Evolutionary conservation across 1,140 invertebrate species (phyloP).

Genomic region (Heliconius melpomene): DNA sequence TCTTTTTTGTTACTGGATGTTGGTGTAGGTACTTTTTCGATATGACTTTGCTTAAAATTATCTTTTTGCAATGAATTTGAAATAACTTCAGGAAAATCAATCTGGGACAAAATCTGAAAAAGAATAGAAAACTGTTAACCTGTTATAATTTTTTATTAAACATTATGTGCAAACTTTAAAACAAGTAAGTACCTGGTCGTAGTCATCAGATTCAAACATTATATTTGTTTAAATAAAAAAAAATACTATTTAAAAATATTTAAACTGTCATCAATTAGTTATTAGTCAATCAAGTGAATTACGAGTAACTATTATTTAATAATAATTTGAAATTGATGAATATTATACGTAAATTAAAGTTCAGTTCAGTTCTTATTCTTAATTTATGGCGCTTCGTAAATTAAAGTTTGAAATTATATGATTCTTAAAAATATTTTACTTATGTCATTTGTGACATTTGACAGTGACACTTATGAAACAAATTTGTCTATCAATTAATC

Average conservation of each 20-base stretch:
- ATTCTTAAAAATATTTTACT: too few species aligned
- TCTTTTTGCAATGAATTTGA: neutral
- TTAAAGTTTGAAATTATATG: too few species aligned
- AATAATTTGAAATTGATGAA: too few species aligned
- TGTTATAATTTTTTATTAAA: neutral
- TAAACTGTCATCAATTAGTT: too few species aligned
- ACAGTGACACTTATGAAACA: too few species aligned
- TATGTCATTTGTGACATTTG: too few species aligned
- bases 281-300: too few species aligned
- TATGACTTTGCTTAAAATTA: neutral
- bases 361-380: too few species aligned
- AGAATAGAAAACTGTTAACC: conserved; percentile 6
- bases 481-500: too few species aligned
- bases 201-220: conserved; percentile 76
- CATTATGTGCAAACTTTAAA: neutral
- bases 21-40: neutral
- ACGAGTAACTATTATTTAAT: too few species aligned
- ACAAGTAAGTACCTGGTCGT: conserved; percentile 58
- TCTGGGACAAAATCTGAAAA: conserved; percentile 67
- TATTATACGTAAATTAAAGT: too few species aligned
- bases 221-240: neutral
- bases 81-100: conserved; percentile 58
- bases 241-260: neutral
- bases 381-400: too few species aligned
- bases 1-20: neutral